phyloP scores from a whole-genome alignment of 1,140 invertebrate species.

The Trichonephila inaurata region DNA sequence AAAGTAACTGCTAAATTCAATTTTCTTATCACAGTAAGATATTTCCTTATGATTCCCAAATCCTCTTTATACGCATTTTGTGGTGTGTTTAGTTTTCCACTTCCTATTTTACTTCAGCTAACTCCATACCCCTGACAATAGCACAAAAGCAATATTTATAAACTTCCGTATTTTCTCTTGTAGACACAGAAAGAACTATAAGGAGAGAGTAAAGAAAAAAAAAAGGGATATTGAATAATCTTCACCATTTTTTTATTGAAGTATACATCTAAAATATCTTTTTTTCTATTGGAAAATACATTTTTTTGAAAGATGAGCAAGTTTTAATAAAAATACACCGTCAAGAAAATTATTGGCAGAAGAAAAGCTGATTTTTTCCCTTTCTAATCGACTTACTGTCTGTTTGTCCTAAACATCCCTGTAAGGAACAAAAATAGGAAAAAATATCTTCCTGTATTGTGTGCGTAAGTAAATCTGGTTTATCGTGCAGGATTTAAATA shows the following conservation, averaged over 20 bases:
- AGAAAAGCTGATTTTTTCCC: slow-evolving; percentile 21
- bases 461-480: slow-evolving; percentile 22
- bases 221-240: neutral
- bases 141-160: neutral
- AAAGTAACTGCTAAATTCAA: no score
- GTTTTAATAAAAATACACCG: slow-evolving; percentile 41
- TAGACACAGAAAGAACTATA: neutral
- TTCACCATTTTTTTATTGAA: neutral
- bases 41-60: neutral
- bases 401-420: slow-evolving; percentile 39
- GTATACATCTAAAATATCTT: slow-evolving; percentile 7
- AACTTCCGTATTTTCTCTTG: neutral
- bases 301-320: neutral
- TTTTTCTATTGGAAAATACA: slow-evolving; percentile 12
- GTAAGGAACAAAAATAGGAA: neutral
- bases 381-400: slow-evolving; percentile 44
- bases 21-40: neutral
- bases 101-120: neutral
- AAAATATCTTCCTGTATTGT: neutral
- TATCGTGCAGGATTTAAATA: slow-evolving; percentile 41
- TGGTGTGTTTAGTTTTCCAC: neutral
- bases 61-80: neutral
- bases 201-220: neutral
- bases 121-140: neutral
- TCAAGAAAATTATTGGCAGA: slow-evolving; percentile 21